Evolutionary conservation across 2,113 vertebrate species (phyloP), one percentile per base, ranked within the genome.

Genomic region (Lophotis ruficrista): DNA sequence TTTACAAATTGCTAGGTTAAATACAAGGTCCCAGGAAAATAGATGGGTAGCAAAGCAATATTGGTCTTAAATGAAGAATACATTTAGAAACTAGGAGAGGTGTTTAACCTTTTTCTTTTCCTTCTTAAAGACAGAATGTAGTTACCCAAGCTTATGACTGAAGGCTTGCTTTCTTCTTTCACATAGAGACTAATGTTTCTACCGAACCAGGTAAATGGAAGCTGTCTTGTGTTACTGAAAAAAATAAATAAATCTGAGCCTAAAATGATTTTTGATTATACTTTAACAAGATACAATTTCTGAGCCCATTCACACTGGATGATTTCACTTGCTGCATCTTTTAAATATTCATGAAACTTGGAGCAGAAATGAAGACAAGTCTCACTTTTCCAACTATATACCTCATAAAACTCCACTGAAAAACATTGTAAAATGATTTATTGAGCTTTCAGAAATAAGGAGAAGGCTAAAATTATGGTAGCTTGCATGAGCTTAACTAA

Each of bases 331-430:
- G 90, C 90, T 93, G 83, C 92, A 88, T 93, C 33, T 31, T 93
- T 92, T 95, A 93, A 95, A 95, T 94, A 96, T 96, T 96, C 83
- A 94, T 90, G 77, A 87, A 87, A 79, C 48, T 79, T 76, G 45
- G 80, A 94, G 81, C 57, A 93, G 83, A 93, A 89, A 71, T 80
- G 69, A 92, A 96, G 48, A 38, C 72, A 92, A 38, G 70, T 82
- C 50, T 96, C 75, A 73, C 69, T 94, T 94, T 71, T 87, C 89
- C 7, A 3, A 48, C 80, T 87, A 38, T 84, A 31, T 94, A 64
- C 51, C 45, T 93, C 77, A 72, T 79, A 54, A 79, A 94, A 53
- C 47, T 83, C 45, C 45, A 54, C 73, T 92, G 89, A 31, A 87
- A 91, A 95, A 69, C 35, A 62, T 14, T 62, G 38, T 91, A 38